Evolutionary conservation across 2,888 invertebrate genomes (phyloP).

Genomic region (Deilephila elpenor): DNA sequence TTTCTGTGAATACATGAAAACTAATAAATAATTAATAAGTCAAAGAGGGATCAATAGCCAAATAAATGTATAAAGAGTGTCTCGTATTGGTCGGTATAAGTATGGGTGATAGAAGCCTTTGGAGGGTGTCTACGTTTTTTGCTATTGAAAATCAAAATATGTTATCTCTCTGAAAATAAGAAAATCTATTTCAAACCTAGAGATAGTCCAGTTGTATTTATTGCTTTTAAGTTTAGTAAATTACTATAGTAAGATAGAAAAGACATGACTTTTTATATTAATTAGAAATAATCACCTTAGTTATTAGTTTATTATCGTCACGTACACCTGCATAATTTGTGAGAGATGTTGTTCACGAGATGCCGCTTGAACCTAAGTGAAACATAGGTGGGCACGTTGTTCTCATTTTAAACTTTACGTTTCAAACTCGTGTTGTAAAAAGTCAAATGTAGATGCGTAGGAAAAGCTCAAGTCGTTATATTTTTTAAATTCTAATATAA

Average conservation of each 20-base stretch:
- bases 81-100: constrained; percentile 45
- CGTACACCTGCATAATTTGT: constrained; percentile 65
- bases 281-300: constrained; percentile 64
- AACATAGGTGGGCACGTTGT: constrained; percentile 40
- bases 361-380: constrained; percentile 40
- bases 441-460: constrained; percentile 60
- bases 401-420: constrained; percentile 38
- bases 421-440: constrained; percentile 32
- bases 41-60: constrained; percentile 76
- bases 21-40: constrained; percentile 65
- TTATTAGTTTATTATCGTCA: constrained; percentile 56
- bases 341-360: constrained; percentile 57
- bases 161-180: constrained; percentile 39
- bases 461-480: constrained; percentile 77
- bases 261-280: constrained; percentile 69
- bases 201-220: constrained; percentile 68
- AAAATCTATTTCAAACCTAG: constrained; percentile 81
- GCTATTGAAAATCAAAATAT: constrained; percentile 16
- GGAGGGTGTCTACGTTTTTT: neutral
- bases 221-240: constrained; percentile 62
- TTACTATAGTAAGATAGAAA: constrained; percentile 59
- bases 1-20: constrained; percentile 63
- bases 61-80: constrained; percentile 42
- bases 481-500: constrained; percentile 58
- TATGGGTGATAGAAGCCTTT: neutral